These are phyloP conservation scores for Isotomurus palustris DNA, from an alignment of 2,888 invertebrate genomes.

Conservation along the genomic window DNA sequence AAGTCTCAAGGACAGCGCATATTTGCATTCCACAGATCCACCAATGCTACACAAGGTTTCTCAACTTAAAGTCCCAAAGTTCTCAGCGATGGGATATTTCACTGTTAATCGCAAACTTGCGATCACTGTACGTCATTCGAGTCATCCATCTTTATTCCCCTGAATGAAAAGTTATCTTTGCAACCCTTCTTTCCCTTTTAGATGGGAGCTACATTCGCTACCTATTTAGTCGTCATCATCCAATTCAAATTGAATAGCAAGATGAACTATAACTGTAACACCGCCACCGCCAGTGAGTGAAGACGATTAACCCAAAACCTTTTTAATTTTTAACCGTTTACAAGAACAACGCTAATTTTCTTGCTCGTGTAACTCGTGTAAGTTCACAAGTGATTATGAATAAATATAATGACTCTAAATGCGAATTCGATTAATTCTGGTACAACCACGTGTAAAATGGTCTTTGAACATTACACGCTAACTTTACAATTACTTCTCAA, in stretches of 20 bases:
- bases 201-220: neutral
- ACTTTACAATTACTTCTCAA: no score
- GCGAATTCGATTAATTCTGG: no score
- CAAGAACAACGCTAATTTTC: no score
- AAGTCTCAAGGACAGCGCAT: neutral
- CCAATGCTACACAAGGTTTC: neutral
- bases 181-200: neutral
- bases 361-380: no score
- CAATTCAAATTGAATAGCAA: constrained; percentile 3
- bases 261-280: no score
- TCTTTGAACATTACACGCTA: no score
- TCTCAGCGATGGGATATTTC: neutral
- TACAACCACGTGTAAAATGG: no score
- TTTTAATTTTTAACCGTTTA: no score
- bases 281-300: no score
- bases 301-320: no score
- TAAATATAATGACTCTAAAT: no score
- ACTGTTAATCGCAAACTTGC: neutral
- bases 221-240: neutral
- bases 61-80: neutral
- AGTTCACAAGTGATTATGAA: no score
- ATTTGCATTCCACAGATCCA: neutral
- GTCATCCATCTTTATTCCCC: neutral
- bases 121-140: neutral
- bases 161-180: neutral